Conservation (phyloP, 1,140 invertebrate genomes). For the Philotrypesis tridentata region DNA sequence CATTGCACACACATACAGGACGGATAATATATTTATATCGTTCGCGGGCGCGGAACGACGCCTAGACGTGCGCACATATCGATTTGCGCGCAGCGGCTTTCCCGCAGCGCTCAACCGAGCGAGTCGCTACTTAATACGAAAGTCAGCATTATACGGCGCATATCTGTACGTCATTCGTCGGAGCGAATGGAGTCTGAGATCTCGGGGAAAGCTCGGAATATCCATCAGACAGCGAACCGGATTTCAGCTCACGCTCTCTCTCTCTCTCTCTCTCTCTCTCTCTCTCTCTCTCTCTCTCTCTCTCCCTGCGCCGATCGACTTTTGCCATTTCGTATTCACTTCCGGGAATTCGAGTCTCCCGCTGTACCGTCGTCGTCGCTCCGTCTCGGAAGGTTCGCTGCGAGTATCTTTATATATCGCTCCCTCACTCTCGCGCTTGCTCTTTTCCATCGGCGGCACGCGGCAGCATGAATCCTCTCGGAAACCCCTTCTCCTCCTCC, state of each 20-base stretch:
- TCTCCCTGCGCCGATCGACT: too few species aligned
- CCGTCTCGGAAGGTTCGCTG: too few species aligned
- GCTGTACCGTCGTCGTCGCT: too few species aligned
- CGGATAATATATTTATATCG: neutral
- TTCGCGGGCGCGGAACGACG: neutral
- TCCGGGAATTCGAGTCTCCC: conserved; percentile 8
- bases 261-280: too few species aligned
- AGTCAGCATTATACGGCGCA: neutral
- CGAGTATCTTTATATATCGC: neutral
- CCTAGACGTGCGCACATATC: too few species aligned
- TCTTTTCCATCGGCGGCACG: neutral
- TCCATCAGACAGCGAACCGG: neutral
- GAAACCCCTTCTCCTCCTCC: neutral
- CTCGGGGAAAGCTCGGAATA: neutral
- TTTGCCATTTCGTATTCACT: conserved; percentile 35
- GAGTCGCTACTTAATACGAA: neutral
- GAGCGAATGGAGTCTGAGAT: neutral
- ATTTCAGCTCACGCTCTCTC: conserved; percentile 11
- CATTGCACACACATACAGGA: too few species aligned
- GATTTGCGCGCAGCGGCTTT: too few species aligned
- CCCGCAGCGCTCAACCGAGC: too few species aligned
- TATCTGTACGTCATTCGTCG: neutral
- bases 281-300: too few species aligned
- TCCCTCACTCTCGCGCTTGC: too few species aligned
- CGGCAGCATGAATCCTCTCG: neutral